Evolutionary conservation across 2,797 vertebrate genomes (phyloP), one percentile per base, ranked within the genome.

Genomic region (Siniperca scherzeri): DNA sequence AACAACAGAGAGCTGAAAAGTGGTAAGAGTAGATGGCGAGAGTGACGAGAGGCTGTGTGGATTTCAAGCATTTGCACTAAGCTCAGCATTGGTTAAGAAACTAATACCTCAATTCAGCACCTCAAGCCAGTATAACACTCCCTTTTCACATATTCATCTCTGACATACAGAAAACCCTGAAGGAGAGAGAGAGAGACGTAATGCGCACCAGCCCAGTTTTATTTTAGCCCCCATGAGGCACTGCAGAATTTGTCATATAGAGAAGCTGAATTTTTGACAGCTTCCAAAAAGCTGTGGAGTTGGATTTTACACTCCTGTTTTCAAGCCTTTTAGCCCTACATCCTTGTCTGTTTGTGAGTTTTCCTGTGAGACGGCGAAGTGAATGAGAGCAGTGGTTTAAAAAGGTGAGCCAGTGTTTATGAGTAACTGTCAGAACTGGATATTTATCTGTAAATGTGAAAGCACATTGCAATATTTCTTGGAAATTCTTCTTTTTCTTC

Each of bases 161-260:
- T 91, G 92, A 92, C 87, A 91, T 50, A 62, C 69, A 77, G 78
- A 85, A 90, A 92, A 87, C 85, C 90, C 87, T 85, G 76, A 83
- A 85, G 80, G 78, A 53, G 66, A 59, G 68, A 81, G 87, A 90
- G 83, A 69, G 81, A 89, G 84, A 75, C 30, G 38, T 81, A 78
- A 83, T 68, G 69, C 88, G 89, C 88, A 81, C 78, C 81, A 91
- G 85, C 84, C 83, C 81, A 92, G 90, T 91, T 95, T 94, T 93
- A 94, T 94, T 95, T 95, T 89, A 89, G 90, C 82, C 85, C 91
- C 86, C 88, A 84, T 74, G 89, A 94, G 93, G 90, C 89, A 78
- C 77, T 78, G 89, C 91, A 92, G 89, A 94, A 91, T 93, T 94
- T 93, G 93, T 93, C 91, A 91, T 87, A 87, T 80, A 61, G 86